Evolutionary conservation across 2,888 invertebrate species (phyloP).

Genomic region (Patella depressa): DNA sequence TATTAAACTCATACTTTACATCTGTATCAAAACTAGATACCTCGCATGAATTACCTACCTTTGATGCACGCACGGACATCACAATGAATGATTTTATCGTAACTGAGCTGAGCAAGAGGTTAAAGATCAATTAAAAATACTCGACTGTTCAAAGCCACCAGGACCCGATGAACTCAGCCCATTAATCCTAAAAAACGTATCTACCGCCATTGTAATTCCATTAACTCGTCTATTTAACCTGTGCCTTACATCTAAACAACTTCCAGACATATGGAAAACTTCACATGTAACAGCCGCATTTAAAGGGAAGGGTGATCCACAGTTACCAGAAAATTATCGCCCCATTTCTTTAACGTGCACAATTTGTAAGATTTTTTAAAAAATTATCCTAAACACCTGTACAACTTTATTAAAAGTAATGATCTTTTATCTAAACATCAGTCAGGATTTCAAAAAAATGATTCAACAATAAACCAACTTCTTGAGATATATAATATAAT

Average conservation of each 20-base stretch:
- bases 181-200: neutral
- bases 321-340: neutral
- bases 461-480: neutral
- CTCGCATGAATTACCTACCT: neutral
- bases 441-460: neutral
- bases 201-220: neutral
- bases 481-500: too few species aligned
- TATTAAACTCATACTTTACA: neutral
- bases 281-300: neutral
- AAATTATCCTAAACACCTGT: neutral
- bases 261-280: neutral
- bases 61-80: neutral
- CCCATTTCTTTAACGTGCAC: neutral
- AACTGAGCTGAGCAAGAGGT: neutral
- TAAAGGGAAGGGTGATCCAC: neutral
- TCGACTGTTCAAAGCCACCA: neutral
- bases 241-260: neutral
- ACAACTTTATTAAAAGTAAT: neutral
- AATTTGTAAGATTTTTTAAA: neutral
- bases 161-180: neutral
- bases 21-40: neutral
- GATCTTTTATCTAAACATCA: neutral
- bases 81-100: neutral
- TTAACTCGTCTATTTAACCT: neutral
- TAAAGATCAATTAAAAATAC: neutral